Evolutionary conservation across 1,140 invertebrate species (phyloP), one percentile per base, ranked within the genome.

Genomic region (Ctenoplectra terminalis): DNA sequence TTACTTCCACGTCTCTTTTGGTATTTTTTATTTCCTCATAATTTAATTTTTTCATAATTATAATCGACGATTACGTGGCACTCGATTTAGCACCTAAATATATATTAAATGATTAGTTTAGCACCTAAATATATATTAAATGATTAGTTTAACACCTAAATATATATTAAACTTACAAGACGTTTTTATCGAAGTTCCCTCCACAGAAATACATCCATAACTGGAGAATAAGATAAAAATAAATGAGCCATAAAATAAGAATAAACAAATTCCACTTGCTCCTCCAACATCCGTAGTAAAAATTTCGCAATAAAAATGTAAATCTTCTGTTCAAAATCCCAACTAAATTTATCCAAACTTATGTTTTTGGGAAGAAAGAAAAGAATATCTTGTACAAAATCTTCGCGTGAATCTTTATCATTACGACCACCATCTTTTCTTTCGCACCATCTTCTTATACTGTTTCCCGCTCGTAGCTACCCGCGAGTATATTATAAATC

Each of bases 1-100:
- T 74, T 58, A 63, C 56, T 26, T 29, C 29, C 8, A 2, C 4
- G 15, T 26, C 9, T 15, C 13, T 34, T 8, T 15, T 0, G n/a
- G 17, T 6, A 8, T 54, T n/a, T n/a, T n/a, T 54, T 67, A 17
- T 26, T 31, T 54, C 13, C 15, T 7, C 9, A 13, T 40, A 40
- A 56, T 72, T 54, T n/a, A n/a, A n/a, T n/a, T n/a, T n/a, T n/a
- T n/a, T n/a, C 9, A 13, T 40, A 40, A 56, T 72, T 54, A 71
- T 13, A 8, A 46, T 37, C 20, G 11, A 56, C 9, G n/a, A 61
- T 31, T 34, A 6, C n/a, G n/a, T n/a, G n/a, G n/a, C n/a, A n/a
- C n/a, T n/a, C n/a, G n/a, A n/a, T n/a, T n/a, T n/a, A n/a, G n/a
- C n/a, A n/a, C n/a, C n/a, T n/a, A n/a, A n/a, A n/a, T n/a, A n/a